Base-by-base conservation (phyloP, 2,113 vertebrate species). In the Ctenomys sociabilis region DNA sequence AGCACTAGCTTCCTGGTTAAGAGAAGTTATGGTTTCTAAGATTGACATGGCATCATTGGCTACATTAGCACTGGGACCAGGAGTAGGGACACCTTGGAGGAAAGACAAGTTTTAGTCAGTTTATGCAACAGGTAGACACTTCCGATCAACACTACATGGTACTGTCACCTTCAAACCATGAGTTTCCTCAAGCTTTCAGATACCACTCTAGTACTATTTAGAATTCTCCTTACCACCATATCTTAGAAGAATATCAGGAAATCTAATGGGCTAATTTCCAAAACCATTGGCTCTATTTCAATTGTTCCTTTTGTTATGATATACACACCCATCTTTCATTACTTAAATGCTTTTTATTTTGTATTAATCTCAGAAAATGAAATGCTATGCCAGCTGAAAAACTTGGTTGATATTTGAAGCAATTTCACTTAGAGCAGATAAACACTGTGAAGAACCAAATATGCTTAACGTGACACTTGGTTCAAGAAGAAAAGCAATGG, bases 1-100 rank as follows among this genome's bases (percentile, higher is more conserved):
- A 66, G 99, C 99, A 52, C 97, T 99, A 3, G 99, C 99, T 98
- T 99, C 99, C 98, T 99, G 99, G 97, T 99, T 99, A 64, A 99
- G 98, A 90, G 99, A 99, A 14, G 98, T 99, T 88, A 99, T 99
- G 35, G 99, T 99, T 97, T 99, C 99, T 97, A 99, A 98, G 97
- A 99, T 99, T 73, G 99, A 99, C 99, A 99, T 99, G 78, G 99
- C 99, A 89, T 99, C 98, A 11, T 95, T 99, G 97, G 99, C 98
- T 66, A 99, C 97, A 0, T 97, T 98, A 43, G 98, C 96, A 93
- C 97, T 97, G 63, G 99, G 98, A 72, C 98, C 83, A 63, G 97
- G 78, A 92, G 97, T 37, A 97, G 64, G 98, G 91, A 83, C 97
- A 97, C 98, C 98, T 99, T 98, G 37, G 93, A 92, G 5, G 40